These are phyloP conservation scores for Spicauda simplicius DNA, from an alignment of 2,888 invertebrate species.

Conservation along the genomic window DNA sequence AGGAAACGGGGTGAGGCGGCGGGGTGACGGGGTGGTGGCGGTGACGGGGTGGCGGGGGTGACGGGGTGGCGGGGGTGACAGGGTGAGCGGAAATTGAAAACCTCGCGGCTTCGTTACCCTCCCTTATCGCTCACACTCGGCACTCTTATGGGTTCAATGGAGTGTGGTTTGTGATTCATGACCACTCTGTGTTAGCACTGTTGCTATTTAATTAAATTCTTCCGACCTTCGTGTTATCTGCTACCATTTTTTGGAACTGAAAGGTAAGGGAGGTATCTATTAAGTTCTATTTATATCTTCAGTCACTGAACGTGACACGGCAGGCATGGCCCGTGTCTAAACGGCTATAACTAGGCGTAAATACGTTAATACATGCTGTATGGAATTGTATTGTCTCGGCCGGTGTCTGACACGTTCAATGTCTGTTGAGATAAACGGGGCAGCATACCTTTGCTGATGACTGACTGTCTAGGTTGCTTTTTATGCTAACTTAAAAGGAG, in stretches of 20 bases:
- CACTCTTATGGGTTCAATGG: conserved; percentile 66
- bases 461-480: no score
- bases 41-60: neutral
- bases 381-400: no score
- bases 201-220: conserved; percentile 34
- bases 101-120: conserved; percentile 21
- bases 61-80: conserved; percentile 7
- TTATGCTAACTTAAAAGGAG: no score
- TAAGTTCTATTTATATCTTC: neutral
- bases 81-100: conserved; percentile 20
- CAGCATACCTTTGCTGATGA: no score
- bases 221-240: conserved; percentile 4
- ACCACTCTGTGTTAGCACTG: conserved; percentile 37
- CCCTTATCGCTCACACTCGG: conserved; percentile 43
- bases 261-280: neutral
- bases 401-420: no score
- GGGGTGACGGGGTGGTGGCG: neutral
- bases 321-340: no score
- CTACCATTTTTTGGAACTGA: neutral
- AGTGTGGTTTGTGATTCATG: conserved; percentile 59
- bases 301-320: no score
- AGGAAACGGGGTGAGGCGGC: neutral
- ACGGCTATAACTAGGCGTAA: no score
- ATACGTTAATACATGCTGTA: no score
- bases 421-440: no score